Evolutionary conservation across 2,888 invertebrate species (phyloP).

Genomic region (Timema podura): DNA sequence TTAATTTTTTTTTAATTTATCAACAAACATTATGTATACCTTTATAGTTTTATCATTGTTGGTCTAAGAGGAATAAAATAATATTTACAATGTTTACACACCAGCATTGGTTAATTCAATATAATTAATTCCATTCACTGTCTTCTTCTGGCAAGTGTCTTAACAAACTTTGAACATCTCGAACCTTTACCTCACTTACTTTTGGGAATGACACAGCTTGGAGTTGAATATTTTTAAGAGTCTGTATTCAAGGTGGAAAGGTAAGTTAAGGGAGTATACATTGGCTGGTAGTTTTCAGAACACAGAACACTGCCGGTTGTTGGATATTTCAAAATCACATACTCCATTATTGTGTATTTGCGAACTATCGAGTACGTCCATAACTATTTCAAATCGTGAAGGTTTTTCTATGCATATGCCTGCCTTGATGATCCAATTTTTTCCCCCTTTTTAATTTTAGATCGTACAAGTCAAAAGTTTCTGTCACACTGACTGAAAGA

Average conservation of each 20-base stretch:
- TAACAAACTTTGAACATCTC: background rate
- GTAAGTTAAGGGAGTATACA: background rate
- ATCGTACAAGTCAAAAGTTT: slow-evolving; percentile 6
- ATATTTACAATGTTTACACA: too few species aligned
- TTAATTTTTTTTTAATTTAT: too few species aligned
- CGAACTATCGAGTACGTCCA: background rate
- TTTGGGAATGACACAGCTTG: background rate
- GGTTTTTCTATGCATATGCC: background rate
- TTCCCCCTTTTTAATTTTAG: slow-evolving; percentile 3
- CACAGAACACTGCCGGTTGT: background rate
- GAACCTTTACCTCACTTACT: background rate
- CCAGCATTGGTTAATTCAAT: too few species aligned
- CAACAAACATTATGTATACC: too few species aligned
- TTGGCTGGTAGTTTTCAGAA: slow-evolving; percentile 7
- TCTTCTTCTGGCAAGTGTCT: too few species aligned
- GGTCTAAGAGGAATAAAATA: too few species aligned
- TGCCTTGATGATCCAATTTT: too few species aligned
- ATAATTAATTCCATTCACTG: too few species aligned
- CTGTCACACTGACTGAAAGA: slow-evolving; percentile 2
- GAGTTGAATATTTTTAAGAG: slow-evolving; percentile 1
- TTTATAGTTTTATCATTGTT: too few species aligned
- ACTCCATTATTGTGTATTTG: slow-evolving; percentile 10
- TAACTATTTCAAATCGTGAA: background rate
- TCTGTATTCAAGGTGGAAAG: background rate
- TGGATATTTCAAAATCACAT: background rate